Evolutionary conservation across 2,113 vertebrate genomes (phyloP).

Genomic region (Trichechus manatus): DNA sequence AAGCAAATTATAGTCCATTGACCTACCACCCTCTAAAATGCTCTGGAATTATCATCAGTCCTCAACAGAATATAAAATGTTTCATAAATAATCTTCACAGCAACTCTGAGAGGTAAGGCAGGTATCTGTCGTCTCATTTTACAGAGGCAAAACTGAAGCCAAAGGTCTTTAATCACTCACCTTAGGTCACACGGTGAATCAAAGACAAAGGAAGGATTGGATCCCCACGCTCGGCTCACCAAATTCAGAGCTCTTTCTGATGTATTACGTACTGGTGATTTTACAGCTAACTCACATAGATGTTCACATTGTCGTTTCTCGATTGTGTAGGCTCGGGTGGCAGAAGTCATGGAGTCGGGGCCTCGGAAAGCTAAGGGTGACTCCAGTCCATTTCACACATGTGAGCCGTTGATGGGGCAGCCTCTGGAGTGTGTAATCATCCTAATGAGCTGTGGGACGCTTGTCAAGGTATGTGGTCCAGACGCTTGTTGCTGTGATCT

Average conservation of each 20-base stretch:
- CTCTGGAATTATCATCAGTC: background rate
- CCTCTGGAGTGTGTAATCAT: slow-evolving; percentile 40
- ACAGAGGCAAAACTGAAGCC: background rate
- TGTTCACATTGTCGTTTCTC: fast-evolving
- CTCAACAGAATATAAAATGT: background rate
- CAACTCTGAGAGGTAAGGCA: background rate
- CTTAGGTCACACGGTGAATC: background rate
- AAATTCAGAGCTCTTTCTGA: background rate
- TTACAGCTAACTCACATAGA: background rate
- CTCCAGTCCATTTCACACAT: background rate
- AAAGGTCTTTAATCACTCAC: background rate
- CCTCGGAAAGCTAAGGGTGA: background rate
- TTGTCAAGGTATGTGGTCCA: slow-evolving; percentile 56
- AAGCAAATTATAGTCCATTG: background rate
- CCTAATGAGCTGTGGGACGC: background rate
- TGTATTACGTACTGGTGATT: background rate
- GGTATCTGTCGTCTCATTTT: background rate
- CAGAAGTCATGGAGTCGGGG: background rate
- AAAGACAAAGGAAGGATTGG: background rate
- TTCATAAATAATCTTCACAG: background rate
- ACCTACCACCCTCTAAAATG: background rate
- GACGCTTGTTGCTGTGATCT: slow-evolving; percentile 56
- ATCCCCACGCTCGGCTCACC: background rate
- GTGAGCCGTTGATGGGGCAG: fast-evolving
- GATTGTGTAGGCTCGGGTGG: background rate